Conservation (phyloP, 2,113 vertebrate species). For the Pithys albifrons region DNA sequence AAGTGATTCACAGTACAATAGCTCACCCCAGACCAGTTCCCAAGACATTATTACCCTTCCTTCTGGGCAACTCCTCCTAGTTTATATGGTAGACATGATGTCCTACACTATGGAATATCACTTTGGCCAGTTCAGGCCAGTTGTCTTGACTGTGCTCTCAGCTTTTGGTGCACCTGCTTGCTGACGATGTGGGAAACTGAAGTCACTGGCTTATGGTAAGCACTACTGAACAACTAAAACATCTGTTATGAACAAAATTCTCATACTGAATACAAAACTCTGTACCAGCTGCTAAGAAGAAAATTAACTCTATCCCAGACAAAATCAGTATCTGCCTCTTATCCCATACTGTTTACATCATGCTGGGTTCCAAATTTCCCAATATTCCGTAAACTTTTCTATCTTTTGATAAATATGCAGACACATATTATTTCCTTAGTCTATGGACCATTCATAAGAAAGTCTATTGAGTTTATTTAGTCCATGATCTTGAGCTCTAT, state of each 20-base stretch:
- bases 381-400: not conserved
- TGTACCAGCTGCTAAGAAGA: not conserved
- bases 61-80: not conserved
- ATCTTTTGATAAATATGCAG: not conserved
- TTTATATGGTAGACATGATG: not conserved
- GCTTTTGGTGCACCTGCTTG: not conserved
- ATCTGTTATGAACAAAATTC: not conserved
- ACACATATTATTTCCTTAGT: not conserved
- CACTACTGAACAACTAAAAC: not conserved
- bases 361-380: not conserved
- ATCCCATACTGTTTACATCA: not conserved
- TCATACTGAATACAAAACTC: not conserved
- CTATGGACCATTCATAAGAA: not conserved
- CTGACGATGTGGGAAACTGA: not conserved
- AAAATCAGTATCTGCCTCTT: not conserved
- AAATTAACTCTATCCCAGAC: not conserved
- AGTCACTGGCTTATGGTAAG: not conserved
- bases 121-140: not conserved
- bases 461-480: not conserved
- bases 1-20: not conserved
- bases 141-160: not conserved
- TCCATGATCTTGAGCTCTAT: not conserved
- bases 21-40: not conserved
- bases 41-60: not conserved
- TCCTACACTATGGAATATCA: not conserved